Evolutionary conservation across 2,797 vertebrate species (phyloP), one percentile per base, ranked within the genome.

Genomic region (Dipus sagitta): DNA sequence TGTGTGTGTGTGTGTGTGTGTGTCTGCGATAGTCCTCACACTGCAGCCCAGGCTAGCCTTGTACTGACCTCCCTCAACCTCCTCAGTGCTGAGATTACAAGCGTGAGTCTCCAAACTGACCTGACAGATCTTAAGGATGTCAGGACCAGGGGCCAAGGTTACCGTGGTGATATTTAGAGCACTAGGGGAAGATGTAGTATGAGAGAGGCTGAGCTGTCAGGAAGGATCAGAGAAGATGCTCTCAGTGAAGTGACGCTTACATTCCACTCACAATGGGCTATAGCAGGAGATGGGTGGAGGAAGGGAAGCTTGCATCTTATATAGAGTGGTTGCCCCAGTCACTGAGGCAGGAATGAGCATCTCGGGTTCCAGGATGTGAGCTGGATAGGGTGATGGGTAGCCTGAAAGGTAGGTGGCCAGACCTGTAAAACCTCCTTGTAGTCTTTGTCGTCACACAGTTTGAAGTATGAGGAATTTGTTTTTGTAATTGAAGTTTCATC

Each of bases 231-330:
- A 52, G 34, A 78, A n/a, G 58, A 5, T 4, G 20, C 67, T 84
- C 26, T 38, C 38, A 24, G 12, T 6, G 30, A 58, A 62, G 78
- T 9, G n/a, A 76, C 4, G 0, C 60, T n/a, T 42, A 26, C 3
- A 14, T 90, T 90, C 79, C 13, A 52, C 30, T 26, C 14, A 17
- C 3, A 11, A 20, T 3, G 67, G 65, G 24, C 7, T 12, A 8
- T 11, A 8, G 11, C 1, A 0, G 60, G 17, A 21, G 10, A 17
- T 8, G 17, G 30, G n/a, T 6, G 5, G 2, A 4, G 21, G 5
- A 12, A 14, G 23, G n/a, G 20, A 38, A 87, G 4, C 21, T 1
- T 0, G 4, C 3, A 34, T 42, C n/a, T 85, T 76, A 65, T 64
- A 72, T 47, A 78, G 30, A 30, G 38, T 7, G 23, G n/a, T 30